phyloP scores from a whole-genome alignment of 2,888 invertebrate species.

The Alentia gelatinosa region DNA sequence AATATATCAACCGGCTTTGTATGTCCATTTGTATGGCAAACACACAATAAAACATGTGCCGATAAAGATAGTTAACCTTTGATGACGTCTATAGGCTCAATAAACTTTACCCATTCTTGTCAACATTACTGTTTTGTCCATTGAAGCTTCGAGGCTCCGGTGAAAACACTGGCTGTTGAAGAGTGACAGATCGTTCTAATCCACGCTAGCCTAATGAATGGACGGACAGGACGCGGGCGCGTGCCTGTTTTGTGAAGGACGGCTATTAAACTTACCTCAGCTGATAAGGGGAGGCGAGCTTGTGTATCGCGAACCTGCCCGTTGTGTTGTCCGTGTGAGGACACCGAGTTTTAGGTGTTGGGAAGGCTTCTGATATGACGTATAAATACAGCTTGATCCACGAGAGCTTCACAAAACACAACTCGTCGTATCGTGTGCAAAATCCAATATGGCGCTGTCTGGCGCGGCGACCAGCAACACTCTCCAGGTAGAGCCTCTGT shows the following conservation, averaged over 20 bases:
- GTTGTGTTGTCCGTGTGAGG: neutral
- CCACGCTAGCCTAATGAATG: neutral
- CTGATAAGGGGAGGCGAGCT: neutral
- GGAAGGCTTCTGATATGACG: neutral
- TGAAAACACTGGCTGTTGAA: neutral
- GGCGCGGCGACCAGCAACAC: neutral
- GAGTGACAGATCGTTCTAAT: neutral
- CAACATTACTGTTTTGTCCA: too few relatives aligned
- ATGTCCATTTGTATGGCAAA: too few relatives aligned
- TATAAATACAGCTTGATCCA: neutral
- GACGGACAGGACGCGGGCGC: neutral
- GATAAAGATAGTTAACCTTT: too few relatives aligned
- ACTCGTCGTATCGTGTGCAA: neutral
- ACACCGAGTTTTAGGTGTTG: neutral
- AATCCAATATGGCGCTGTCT: constrained; percentile 20
- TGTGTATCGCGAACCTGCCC: neutral
- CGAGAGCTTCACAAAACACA: neutral
- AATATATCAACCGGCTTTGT: too few relatives aligned
- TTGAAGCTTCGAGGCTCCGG: neutral
- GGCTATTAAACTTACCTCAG: neutral
- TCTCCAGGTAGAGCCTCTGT: neutral
- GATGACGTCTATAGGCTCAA: too few relatives aligned
- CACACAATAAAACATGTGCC: too few relatives aligned
- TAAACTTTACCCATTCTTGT: too few relatives aligned
- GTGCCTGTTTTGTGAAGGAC: neutral